These are phyloP conservation scores for Formicarius rufipectus DNA, from an alignment of 2,113 vertebrate species.

Conservation along the genomic window DNA sequence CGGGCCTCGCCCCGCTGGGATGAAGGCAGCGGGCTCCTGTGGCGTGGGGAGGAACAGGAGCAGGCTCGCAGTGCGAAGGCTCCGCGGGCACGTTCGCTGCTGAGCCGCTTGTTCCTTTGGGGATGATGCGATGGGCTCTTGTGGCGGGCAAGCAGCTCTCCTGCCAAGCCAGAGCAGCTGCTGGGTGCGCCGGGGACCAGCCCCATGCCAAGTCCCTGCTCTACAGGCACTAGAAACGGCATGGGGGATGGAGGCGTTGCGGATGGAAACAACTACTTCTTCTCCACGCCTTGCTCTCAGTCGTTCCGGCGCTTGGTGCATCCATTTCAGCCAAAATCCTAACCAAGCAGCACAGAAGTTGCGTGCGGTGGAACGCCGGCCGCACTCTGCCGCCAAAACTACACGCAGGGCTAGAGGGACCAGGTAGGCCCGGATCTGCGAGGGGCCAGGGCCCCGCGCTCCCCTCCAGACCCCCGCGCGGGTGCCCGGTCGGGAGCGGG, in stretches of 20 bases:
- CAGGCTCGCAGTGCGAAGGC: no score
- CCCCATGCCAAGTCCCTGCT: background rate
- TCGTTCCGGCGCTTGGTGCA: background rate
- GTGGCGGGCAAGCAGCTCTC: background rate
- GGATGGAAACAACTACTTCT: background rate
- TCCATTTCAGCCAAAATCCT: background rate
- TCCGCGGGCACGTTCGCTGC: background rate
- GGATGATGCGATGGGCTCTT: background rate
- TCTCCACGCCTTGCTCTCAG: no score
- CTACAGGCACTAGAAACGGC: background rate
- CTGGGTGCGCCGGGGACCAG: background rate
- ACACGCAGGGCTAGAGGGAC: background rate
- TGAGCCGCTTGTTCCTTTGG: background rate
- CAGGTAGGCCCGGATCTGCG: background rate
- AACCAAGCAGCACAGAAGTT: background rate
- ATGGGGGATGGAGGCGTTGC: background rate
- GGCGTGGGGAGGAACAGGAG: background rate
- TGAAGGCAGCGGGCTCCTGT: rapidly evolving
- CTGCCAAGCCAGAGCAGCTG: background rate
- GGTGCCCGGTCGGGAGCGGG: rapidly evolving
- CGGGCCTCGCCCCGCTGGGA: rapidly evolving
- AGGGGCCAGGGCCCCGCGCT: rapidly evolving
- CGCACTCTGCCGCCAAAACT: background rate
- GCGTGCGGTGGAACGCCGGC: background rate
- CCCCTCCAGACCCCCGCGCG: no score